Evolutionary conservation across 2,113 vertebrate genomes (phyloP).

Genomic region (Hoplias malabaricus): DNA sequence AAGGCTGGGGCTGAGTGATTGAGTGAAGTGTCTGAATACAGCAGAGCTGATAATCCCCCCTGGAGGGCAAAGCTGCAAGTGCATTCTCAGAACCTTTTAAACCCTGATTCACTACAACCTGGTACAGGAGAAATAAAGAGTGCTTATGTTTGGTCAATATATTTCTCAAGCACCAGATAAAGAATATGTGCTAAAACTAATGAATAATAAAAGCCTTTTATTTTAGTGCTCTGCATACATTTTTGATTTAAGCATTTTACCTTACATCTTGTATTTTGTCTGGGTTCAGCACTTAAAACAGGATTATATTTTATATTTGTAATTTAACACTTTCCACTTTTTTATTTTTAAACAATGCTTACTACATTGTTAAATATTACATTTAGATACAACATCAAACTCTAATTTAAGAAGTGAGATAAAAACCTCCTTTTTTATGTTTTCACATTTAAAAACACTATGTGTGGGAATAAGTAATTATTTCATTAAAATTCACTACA

Average conservation of each 20-base stretch:
- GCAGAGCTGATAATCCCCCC: constrained; percentile 21
- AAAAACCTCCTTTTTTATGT: too few species aligned
- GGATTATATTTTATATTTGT: too few species aligned
- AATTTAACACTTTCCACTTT: too few species aligned
- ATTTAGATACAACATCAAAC: too few species aligned
- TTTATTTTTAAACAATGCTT: neutral
- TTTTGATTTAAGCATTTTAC: too few species aligned
- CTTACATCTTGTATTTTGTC: too few species aligned
- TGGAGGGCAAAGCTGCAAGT: constrained; percentile 24
- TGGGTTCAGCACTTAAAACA: too few species aligned
- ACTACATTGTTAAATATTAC: too few species aligned
- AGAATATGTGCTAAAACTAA: neutral
- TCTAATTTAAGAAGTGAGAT: too few species aligned
- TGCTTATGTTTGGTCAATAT: neutral
- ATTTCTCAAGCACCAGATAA: neutral
- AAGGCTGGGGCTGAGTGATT: constrained; percentile 20
- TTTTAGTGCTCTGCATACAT: neutral
- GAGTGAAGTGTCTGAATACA: constrained; percentile 24
- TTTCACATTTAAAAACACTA: too few species aligned
- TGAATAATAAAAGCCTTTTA: neutral
- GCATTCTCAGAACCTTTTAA: constrained; percentile 26
- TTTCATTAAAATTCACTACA: too few species aligned
- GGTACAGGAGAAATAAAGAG: neutral
- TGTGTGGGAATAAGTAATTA: too few species aligned
- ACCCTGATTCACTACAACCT: constrained; percentile 8